Evolutionary conservation across 1,140 invertebrate genomes (phyloP).

Genomic region (Drosophila asahinai): DNA sequence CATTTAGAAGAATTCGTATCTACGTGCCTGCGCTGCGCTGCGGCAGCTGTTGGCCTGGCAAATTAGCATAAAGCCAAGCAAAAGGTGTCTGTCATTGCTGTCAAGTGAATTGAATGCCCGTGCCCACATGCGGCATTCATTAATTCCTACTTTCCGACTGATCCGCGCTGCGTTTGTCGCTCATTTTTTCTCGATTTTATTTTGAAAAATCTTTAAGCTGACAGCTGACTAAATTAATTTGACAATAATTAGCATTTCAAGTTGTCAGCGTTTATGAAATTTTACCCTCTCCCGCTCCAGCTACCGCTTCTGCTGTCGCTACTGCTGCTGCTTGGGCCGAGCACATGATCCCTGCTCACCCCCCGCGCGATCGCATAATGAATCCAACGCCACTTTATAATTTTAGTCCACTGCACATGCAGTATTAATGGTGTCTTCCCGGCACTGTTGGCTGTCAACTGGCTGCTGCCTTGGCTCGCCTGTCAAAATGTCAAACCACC

Average conservation of each 20-base stretch:
- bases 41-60: constrained; percentile 61
- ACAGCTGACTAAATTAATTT: constrained; percentile 85
- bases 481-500: constrained; percentile 58
- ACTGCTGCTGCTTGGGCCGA: too few relatives aligned
- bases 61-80: constrained; percentile 71
- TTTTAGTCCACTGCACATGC: constrained; percentile 56
- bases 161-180: constrained; percentile 44
- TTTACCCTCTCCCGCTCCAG: constrained; percentile 25
- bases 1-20: constrained; percentile 39
- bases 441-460: constrained; percentile 58
- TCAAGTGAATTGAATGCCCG: constrained; percentile 65
- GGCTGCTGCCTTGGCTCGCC: constrained; percentile 54
- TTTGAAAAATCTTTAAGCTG: constrained; percentile 79
- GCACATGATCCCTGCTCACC: constrained; percentile 10
- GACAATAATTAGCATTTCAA: constrained; percentile 85
- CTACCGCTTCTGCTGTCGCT: neutral
- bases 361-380: constrained; percentile 44
- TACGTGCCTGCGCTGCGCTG: constrained; percentile 1
- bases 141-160: constrained; percentile 69
- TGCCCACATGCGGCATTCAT: constrained; percentile 76
- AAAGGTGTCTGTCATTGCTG: constrained; percentile 70
- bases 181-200: constrained; percentile 57
- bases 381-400: constrained; percentile 75
- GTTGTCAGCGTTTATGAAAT: constrained; percentile 84
- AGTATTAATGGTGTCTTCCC: constrained; percentile 46